Conservation (phyloP, 35 echinoderm and acorn worm species). For the Nesometra sesokonis region DNA sequence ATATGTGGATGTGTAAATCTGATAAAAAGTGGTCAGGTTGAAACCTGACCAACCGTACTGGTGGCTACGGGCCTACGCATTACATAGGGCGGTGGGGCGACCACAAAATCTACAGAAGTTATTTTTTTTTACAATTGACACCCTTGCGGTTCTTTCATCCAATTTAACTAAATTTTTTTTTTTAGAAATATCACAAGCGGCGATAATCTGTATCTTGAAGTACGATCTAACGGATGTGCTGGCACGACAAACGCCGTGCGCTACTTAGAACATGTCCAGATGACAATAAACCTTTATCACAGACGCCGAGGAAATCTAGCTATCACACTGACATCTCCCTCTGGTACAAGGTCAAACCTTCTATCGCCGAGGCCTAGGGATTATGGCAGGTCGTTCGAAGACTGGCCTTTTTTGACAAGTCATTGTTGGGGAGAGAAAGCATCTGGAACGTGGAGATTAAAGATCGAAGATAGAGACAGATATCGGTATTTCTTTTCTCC, state of each 20-base stretch:
- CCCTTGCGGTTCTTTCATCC: neutral
- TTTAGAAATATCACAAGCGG: neutral
- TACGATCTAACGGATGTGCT: constrained; percentile 31
- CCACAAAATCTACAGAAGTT: neutral
- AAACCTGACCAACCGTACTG: no score
- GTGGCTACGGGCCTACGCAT: no score
- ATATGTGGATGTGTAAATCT: no score
- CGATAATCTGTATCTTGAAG: neutral
- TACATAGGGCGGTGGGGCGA: no score
- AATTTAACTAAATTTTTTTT: neutral
- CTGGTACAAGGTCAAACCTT: constrained; percentile 49
- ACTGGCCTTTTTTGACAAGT: constrained; percentile 80
- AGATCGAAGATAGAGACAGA: constrained; percentile 4
- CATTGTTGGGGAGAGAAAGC: constrained; percentile 90
- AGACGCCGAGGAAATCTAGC: constrained; percentile 35
- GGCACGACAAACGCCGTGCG: constrained; percentile 7
- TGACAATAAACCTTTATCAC: constrained; percentile 30
- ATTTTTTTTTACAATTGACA: neutral
- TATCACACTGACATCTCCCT: constrained; percentile 51
- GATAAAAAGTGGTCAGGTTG: no score
- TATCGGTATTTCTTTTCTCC: neutral
- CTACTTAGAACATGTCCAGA: constrained; percentile 86
- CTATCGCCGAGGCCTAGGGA: constrained; percentile 20
- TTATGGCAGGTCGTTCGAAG: constrained; percentile 16
- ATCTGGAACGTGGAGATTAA: constrained; percentile 47